phyloP scores from a whole-genome alignment of 2,797 vertebrate genomes.

The Momotus momota region DNA sequence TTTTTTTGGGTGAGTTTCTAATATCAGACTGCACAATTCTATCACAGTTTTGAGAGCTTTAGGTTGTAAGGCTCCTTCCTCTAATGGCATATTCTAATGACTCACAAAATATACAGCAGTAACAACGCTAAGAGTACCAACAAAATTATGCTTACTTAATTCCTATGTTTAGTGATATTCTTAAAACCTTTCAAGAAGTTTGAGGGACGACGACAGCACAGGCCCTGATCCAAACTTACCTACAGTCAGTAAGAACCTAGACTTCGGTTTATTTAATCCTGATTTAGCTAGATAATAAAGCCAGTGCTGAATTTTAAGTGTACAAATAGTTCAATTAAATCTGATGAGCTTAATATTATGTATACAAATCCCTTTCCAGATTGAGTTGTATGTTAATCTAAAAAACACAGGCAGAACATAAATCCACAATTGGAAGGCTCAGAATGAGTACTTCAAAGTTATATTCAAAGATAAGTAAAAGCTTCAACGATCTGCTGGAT shows the following conservation, averaged over 20 bases:
- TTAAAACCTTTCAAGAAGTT: slow-evolving; percentile 1
- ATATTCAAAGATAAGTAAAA: neutral
- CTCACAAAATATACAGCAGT: neutral
- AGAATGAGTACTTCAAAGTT: neutral
- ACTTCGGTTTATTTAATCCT: slow-evolving; percentile 44
- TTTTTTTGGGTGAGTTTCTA: neutral
- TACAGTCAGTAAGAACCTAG: slow-evolving; percentile 19
- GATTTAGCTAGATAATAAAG: slow-evolving; percentile 44
- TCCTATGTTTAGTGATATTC: neutral
- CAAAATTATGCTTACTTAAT: neutral
- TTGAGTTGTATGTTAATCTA: slow-evolving; percentile 4
- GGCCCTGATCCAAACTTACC: neutral
- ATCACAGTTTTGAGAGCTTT: neutral
- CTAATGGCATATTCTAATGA: neutral
- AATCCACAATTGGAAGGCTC: neutral
- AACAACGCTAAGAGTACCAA: neutral
- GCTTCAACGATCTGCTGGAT: neutral
- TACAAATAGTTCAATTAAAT: neutral
- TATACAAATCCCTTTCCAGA: slow-evolving; percentile 49
- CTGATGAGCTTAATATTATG: slow-evolving; percentile 14
- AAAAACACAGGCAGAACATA: neutral
- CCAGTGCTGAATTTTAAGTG: slow-evolving; percentile 49
- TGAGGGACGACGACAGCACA: neutral
- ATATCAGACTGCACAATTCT: neutral
- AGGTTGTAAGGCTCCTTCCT: neutral